A percentile compares a stretch with the other conserved stretches of the same genome.
Evolutionary conservation across 2,113 vertebrate genomes (phyloP).

Genomic region (Anolis sagrei): DNA sequence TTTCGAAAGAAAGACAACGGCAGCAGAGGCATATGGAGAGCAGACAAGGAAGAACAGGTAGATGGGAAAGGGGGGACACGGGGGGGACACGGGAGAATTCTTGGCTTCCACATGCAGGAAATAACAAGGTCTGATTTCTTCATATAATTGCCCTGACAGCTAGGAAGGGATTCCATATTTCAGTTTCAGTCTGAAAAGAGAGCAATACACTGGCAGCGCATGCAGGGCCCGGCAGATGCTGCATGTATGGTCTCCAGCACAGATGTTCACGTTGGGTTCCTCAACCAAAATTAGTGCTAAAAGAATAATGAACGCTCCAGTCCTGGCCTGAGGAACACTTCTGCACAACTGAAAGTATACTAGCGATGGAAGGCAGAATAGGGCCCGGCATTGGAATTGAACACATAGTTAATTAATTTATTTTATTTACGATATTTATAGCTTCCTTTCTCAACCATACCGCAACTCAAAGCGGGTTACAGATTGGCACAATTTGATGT

Average conservation of each 20-base stretch:
- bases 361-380: too few relatives aligned
- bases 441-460: too few relatives aligned
- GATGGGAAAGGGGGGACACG: neutral
- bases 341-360: too few relatives aligned
- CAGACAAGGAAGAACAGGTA: conserved; percentile 31
- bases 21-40: conserved; percentile 19
- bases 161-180: conserved; percentile 45
- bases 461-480: too few relatives aligned
- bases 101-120: conserved; percentile 28
- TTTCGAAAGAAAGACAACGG: neutral
- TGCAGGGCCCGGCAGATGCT: neutral
- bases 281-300: neutral
- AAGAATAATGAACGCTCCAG: neutral
- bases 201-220: neutral
- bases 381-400: too few relatives aligned
- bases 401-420: too few relatives aligned
- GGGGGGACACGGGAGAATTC: neutral
- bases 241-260: neutral
- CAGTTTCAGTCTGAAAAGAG: conserved; percentile 32
- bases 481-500: too few relatives aligned
- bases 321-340: neutral
- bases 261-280: neutral
- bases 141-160: conserved; percentile 39
- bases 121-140: conserved; percentile 50
- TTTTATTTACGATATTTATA: too few relatives aligned